phyloP scores from a whole-genome alignment of 2,888 invertebrate species.

The Colostygia pectinataria region DNA sequence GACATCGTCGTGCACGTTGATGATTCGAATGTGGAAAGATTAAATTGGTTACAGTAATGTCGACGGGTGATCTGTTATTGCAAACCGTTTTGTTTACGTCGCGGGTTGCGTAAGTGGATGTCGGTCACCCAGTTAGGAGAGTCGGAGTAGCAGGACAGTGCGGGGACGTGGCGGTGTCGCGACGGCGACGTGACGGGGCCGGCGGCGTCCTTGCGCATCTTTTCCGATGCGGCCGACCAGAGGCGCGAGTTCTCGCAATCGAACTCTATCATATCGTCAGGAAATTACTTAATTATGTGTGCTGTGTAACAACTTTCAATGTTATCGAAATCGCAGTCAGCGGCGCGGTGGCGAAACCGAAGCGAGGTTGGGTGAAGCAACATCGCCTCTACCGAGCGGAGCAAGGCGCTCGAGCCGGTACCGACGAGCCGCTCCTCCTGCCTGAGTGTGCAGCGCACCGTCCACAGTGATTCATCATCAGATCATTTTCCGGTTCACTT shows the following conservation, averaged over 20 bases:
- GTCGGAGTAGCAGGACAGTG: too few species aligned
- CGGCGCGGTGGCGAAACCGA: constrained; percentile 52
- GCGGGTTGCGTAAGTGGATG: background rate
- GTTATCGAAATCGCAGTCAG: constrained; percentile 56
- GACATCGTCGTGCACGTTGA: background rate
- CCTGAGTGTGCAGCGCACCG: constrained; percentile 3
- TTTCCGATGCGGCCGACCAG: too few species aligned
- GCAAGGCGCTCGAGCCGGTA: constrained; percentile 27
- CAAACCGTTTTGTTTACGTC: constrained; percentile 5
- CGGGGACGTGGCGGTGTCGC: background rate
- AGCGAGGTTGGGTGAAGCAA: constrained; percentile 33
- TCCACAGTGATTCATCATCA: constrained; percentile 4
- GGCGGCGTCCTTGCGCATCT: constrained; percentile 1
- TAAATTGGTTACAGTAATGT: background rate
- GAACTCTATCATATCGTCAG: constrained; percentile 5
- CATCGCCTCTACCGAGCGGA: constrained; percentile 35
- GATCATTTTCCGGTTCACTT: constrained; percentile 1
- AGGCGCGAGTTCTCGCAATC: constrained; percentile 7
- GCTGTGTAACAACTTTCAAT: constrained; percentile 40
- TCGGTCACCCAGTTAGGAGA: too few species aligned
- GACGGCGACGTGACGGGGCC: background rate
- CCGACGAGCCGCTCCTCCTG: constrained; percentile 20
- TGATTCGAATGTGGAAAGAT: background rate
- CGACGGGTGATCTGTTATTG: background rate
- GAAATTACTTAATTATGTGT: constrained; percentile 17